phyloP scores from a whole-genome alignment of 2,113 vertebrate genomes.

The Ictalurus furcatus region DNA sequence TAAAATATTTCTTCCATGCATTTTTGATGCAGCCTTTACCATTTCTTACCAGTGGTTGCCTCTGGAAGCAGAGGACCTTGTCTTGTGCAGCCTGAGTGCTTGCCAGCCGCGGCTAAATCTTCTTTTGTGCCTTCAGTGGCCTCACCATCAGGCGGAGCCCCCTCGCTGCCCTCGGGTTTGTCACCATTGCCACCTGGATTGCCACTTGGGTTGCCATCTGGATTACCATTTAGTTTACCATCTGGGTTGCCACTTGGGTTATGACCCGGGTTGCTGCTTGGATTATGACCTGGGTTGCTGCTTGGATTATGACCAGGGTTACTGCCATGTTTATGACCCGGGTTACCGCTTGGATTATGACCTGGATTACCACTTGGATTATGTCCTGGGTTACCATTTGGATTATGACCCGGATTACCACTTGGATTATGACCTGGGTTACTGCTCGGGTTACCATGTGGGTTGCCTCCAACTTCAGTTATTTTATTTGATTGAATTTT shows the following conservation, averaged over 20 bases:
- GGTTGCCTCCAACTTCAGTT: conserved; percentile 38
- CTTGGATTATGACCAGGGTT: conserved; percentile 14
- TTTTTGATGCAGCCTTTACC: conserved; percentile 51
- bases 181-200: conserved; percentile 6
- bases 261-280: neutral
- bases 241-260: neutral
- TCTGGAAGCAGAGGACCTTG: conserved; percentile 64
- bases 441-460: neutral
- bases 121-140: conserved; percentile 51
- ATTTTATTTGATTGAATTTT: neutral
- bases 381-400: neutral
- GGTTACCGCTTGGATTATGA: neutral
- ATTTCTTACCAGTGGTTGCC: conserved; percentile 70
- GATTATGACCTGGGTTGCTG: conserved; percentile 4
- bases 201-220: conserved; percentile 15
- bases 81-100: conserved; percentile 55
- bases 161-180: neutral
- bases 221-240: neutral
- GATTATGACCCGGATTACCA: neutral
- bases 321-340: neutral
- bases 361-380: neutral
- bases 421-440: conserved; percentile 1
- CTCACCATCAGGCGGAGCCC: neutral
- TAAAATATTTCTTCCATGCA: conserved; percentile 63
- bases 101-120: conserved; percentile 53